A percentile compares a stretch with the other conserved stretches of the same genome.
Evolutionary conservation across 2,888 invertebrate species (phyloP).

Genomic region (Cryptus viduatorius): DNA sequence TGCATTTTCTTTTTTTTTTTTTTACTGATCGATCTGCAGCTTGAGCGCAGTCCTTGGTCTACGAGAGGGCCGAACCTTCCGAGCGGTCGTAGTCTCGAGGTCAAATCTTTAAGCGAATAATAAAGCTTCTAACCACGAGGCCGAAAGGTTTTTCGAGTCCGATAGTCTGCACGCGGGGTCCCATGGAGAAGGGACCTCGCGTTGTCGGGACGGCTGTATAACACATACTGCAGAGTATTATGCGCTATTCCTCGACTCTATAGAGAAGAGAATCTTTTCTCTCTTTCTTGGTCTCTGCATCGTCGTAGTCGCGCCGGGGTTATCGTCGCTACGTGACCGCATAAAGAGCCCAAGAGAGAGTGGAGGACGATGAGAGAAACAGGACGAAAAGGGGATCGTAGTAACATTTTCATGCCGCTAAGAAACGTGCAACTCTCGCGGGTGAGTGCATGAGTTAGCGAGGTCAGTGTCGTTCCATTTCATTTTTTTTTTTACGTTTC

Average conservation of each 20-base stretch:
- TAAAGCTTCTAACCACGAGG: conserved; percentile 28
- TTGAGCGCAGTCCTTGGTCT: conserved; percentile 29
- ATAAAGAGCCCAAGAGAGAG: conserved; percentile 58
- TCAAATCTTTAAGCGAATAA: conserved; percentile 41
- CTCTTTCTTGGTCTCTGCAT: conserved; percentile 17
- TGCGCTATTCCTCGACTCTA: conserved; percentile 48
- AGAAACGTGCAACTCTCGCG: conserved; percentile 63
- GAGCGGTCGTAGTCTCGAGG: conserved; percentile 39
- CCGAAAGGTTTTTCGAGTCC: conserved; percentile 43
- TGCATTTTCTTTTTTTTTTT: conserved; percentile 15
- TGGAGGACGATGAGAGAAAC: neutral
- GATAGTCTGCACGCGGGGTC: neutral
- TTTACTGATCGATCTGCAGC: neutral
- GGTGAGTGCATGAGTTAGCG: conserved; percentile 81
- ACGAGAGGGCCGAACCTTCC: conserved; percentile 10
- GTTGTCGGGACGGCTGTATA: conserved; percentile 43
- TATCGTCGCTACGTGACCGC: conserved; percentile 72
- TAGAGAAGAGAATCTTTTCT: conserved; percentile 30
- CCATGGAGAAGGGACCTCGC: conserved; percentile 44
- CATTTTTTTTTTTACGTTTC: conserved; percentile 22
- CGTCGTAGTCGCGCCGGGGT: conserved; percentile 61
- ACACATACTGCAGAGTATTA: conserved; percentile 34
- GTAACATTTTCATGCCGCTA: conserved; percentile 41
- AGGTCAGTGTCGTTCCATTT: conserved; percentile 79
- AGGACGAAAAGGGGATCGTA: conserved; percentile 41